Evolutionary conservation across 2,797 vertebrate genomes (phyloP), one percentile per base, ranked within the genome.

Genomic region (Coccyzus lansbergi): DNA sequence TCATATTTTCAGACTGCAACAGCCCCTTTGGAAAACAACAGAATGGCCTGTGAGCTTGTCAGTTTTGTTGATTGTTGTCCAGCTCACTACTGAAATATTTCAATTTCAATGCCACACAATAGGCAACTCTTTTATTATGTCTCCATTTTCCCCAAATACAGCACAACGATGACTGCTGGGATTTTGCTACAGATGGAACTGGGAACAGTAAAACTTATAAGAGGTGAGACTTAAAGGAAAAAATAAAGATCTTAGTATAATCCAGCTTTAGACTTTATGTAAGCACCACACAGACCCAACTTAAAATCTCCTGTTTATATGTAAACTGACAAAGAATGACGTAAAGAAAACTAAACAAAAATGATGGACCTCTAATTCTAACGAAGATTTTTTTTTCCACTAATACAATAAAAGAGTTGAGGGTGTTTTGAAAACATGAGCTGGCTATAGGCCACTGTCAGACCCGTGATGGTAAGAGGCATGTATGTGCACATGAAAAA

Each of bases 211-310:
- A 90, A 95, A 88, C 31, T 92, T 90, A 69, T 5, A 83, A 60
- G 31, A 83, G 13, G 42, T 40, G 48, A 88, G 63, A 82, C 40
- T 81, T 53, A 46, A 51, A 52, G 44, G 42, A 34, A 91, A 88
- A 92, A 70, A 53, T 15, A 56, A 81, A 49, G 55, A 86, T 86
- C 88, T 93, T 86, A 83, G 36, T 26, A 81, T 81, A 93, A 93
- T 86, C 76, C 86, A 91, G 51, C 63, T 90, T 89, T 87, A 92
- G 38, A 65, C 12, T 86, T 95, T 46, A 93, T 78, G 40, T 81
- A 94, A 88, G 69, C 44, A 65, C 22, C 24, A 34, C 58, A 90
- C 19, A 93, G 51, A 92, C 55, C 26, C 25, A 76, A 53, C 84
- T 70, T 65, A 49, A 91, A 81, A 68, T 33, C 71, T 83, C 12